These are phyloP conservation scores for Pipa parva DNA, from an alignment of 2,113 vertebrate genomes.

Conservation along the genomic window DNA sequence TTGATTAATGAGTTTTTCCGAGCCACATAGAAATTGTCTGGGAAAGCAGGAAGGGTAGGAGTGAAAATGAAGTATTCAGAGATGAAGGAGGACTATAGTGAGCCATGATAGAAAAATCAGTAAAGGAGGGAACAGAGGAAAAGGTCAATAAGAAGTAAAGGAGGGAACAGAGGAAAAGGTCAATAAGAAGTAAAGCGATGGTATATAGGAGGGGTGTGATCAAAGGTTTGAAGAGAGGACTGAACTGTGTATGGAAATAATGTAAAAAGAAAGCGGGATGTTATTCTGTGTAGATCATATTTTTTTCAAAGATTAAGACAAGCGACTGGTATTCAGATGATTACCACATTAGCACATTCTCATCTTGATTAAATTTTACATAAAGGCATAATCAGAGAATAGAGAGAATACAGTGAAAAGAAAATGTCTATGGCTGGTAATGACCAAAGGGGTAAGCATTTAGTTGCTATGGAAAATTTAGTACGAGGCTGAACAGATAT, in stretches of 20 bases:
- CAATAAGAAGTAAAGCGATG: background rate
- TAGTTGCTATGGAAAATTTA: no score
- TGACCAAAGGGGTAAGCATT: no score
- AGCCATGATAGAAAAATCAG: slow-evolving; percentile 28
- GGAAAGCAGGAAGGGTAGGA: background rate
- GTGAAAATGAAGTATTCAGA: slow-evolving; percentile 24
- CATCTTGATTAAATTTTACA: background rate
- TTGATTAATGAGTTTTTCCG: slow-evolving; percentile 36
- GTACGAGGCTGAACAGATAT: no score
- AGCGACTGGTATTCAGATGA: background rate
- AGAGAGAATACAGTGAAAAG: no score
- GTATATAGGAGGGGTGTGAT: slow-evolving; percentile 7
- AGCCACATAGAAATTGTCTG: slow-evolving; percentile 27
- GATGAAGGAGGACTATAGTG: slow-evolving; percentile 24
- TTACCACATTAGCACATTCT: background rate
- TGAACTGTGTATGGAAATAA: background rate
- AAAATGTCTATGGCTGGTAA: no score
- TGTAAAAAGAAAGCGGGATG: background rate
- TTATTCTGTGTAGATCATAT: background rate
- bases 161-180: slow-evolving; percentile 1
- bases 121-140: slow-evolving; percentile 7
- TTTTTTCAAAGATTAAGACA: background rate
- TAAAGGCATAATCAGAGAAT: no score
- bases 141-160: slow-evolving; percentile 2
- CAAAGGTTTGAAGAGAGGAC: slow-evolving; percentile 4